A percentile compares a stretch with the other conserved stretches of the same genome.
phyloP scores from a whole-genome alignment of 2,888 invertebrate species.

The Sepiola atlantica region DNA sequence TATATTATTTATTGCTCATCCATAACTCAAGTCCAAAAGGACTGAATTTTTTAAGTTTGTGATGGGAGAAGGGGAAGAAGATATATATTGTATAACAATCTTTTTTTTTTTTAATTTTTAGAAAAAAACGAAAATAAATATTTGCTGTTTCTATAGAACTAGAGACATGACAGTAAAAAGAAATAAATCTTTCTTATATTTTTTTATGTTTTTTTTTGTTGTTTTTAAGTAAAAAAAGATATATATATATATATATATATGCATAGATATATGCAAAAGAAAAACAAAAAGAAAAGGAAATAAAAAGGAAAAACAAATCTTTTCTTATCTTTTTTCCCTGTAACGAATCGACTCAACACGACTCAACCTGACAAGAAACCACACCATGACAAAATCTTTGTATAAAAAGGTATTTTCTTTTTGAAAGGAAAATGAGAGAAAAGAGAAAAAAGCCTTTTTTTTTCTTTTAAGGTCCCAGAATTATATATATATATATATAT shows the following conservation, averaged over 20 bases:
- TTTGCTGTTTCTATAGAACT: slow-evolving; percentile 32
- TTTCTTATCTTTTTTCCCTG: neutral
- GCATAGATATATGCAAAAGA: no score
- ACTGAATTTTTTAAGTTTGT: neutral
- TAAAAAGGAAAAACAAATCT: neutral
- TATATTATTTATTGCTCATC: slow-evolving; percentile 11
- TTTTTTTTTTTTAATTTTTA: neutral
- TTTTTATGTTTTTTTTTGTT: neutral
- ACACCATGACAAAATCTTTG: neutral
- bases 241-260: neutral
- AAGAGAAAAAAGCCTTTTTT: neutral
- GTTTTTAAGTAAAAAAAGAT: neutral
- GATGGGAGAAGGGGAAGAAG: neutral
- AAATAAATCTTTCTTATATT: neutral
- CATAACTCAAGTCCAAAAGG: neutral
- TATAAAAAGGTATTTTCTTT: neutral
- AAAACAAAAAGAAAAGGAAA: neutral
- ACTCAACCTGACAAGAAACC: neutral
- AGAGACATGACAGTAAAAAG: slow-evolving; percentile 32
- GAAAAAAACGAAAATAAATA: neutral
- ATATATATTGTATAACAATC: neutral
- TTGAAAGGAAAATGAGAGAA: neutral
- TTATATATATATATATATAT: neutral
- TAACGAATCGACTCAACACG: neutral
- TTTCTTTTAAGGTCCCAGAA: neutral